These are phyloP conservation scores for Phenganax marumi DNA, from an alignment of 92 coral and sea anemone species.

Conservation along the genomic window DNA sequence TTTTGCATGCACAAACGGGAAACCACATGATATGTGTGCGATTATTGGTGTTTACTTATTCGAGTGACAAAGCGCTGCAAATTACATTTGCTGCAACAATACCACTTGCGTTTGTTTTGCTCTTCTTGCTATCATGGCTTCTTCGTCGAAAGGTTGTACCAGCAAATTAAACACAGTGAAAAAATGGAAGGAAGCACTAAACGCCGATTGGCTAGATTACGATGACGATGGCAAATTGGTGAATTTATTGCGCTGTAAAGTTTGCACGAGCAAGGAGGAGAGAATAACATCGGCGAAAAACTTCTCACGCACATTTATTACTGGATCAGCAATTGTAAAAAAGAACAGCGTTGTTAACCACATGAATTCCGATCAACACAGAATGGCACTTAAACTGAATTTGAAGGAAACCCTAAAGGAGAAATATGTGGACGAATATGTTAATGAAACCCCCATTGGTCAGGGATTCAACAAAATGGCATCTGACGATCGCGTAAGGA, in stretches of 20 bases:
- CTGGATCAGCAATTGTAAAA: conserved; percentile 18
- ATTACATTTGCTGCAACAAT: too few relatives aligned
- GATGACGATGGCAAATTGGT: conserved; percentile 19
- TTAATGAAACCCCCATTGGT: conserved; percentile 18
- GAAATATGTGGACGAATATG: conserved; percentile 22
- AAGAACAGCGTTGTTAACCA: conserved; percentile 8
- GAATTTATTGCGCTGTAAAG: conserved; percentile 22
- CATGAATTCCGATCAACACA: background rate
- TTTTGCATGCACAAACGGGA: too few relatives aligned
- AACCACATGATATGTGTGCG: too few relatives aligned
- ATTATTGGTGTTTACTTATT: too few relatives aligned
- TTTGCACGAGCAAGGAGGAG: conserved; percentile 20
- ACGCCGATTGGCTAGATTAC: conserved; percentile 35
- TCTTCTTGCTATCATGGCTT: background rate
- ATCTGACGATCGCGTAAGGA: conserved; percentile 16
- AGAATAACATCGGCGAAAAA: conserved; percentile 11
- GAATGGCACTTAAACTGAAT: conserved; percentile 1
- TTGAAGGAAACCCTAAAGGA: conserved; percentile 16
- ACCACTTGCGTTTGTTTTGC: background rate
- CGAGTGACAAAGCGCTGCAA: too few relatives aligned
- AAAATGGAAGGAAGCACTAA: conserved; percentile 11
- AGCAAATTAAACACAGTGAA: conserved; percentile 16
- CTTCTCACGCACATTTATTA: conserved; percentile 12
- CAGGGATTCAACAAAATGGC: conserved; percentile 23
- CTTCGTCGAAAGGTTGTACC: conserved; percentile 27